Conservation (phyloP, 2,797 vertebrate species). For the Hydrolagus colliei region DNA sequence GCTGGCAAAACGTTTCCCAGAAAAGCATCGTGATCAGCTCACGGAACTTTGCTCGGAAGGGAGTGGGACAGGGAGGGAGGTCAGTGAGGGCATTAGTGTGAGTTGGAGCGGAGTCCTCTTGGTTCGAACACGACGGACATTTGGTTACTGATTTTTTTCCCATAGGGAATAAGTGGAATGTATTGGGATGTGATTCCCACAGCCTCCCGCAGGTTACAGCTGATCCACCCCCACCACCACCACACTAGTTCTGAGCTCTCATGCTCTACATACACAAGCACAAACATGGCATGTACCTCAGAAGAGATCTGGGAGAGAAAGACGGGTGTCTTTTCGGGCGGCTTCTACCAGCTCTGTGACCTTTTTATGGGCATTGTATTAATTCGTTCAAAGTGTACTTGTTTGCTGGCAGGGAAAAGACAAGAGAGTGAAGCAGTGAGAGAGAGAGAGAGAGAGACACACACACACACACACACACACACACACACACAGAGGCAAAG, state of each 20-base stretch:
- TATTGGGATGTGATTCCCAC: background rate
- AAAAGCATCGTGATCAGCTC: no score
- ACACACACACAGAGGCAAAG: slow-evolving; percentile 28
- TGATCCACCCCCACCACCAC: background rate
- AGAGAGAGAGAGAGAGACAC: slow-evolving; percentile 33
- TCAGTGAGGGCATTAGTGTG: no score
- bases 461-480: background rate
- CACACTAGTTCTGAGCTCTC: background rate
- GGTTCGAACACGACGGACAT: background rate
- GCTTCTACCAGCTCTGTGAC: slow-evolving; percentile 72
- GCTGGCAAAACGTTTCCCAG: no score
- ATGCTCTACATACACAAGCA: slow-evolving; percentile 12
- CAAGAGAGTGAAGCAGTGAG: slow-evolving; percentile 36
- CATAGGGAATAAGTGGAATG: background rate
- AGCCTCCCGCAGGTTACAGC: background rate
- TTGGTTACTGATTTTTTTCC: background rate
- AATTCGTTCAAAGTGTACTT: slow-evolving; percentile 88
- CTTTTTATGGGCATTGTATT: slow-evolving; percentile 83
- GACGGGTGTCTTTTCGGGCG: slow-evolving; percentile 77
- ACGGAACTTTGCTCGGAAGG: no score
- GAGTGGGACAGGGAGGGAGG: no score
- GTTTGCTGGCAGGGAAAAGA: slow-evolving; percentile 72
- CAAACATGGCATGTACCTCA: slow-evolving; percentile 68
- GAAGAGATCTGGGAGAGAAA: slow-evolving; percentile 78
- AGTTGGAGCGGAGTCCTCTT: no score